Base-by-base conservation (phyloP, 2,888 invertebrate genomes). In the Vannuccia rotundouncinata region DNA sequence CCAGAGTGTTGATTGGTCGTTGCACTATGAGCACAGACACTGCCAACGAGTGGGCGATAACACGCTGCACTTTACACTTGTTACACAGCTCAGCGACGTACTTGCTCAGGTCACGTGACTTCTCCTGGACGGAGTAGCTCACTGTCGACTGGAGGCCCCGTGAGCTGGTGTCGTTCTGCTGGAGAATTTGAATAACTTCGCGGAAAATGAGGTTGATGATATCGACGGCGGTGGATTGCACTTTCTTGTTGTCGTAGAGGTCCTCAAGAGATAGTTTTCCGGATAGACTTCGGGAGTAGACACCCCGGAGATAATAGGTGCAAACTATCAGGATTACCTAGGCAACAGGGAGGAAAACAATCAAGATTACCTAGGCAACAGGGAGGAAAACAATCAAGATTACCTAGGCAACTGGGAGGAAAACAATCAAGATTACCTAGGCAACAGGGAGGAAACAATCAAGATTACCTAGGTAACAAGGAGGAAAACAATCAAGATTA, bases 11-110 rank as follows among this genome's bases (percentile, higher is more conserved):
- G 75, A 25, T n/a, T 1, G 1, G 1, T 28, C 22, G 29, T 1
- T 74, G 31, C 74, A 31, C 27, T 13, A 17, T 27, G 27, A 27
- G 29, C 1, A 77, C 31, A 17, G 77, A 77, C 1, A 45, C 59
- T 2, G 77, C 29, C 77, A 77, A 89, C 85, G 93, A 93, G 86
- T 94, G 93, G 77, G 94, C 89, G 75, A 93, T 90, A 29, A 93
- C 92, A 86, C 94, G 94, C 87, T 94, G 94, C 76, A 94, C 90
- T 88, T 94, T 94, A 85, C 93, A 93, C 82, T 92, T 91, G 30
- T 25, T 30, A 29, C 31, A 29, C n/a, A 74, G 29, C 31, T 74
- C 75, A 1, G 75, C 2, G n/a, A n/a, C n/a, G n/a, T n/a, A n/a
- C n/a, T n/a, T n/a, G n/a, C n/a, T n/a, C n/a, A n/a, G n/a, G n/a